Base-by-base conservation (phyloP, 2,888 invertebrate species). In the Nemotelus pantherinus region DNA sequence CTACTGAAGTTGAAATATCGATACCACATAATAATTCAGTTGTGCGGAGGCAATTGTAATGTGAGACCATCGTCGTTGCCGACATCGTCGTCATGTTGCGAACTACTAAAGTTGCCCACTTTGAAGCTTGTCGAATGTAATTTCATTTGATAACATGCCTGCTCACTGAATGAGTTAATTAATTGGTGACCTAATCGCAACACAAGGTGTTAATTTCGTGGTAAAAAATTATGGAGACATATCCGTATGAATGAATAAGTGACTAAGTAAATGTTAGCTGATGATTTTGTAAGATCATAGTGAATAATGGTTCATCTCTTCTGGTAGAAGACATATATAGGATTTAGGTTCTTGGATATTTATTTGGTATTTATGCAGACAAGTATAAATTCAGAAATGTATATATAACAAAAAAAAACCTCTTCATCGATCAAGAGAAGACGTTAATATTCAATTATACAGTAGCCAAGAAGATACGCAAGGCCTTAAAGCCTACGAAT, bases 101-200 rank as follows among this genome's bases (percentile, higher is more conserved):
- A 70, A 70, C 70, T 70, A 70, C 53, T 55, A 70, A 70, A 70
- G 64, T 76, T 78, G 77, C 76, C 48, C 76, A 67, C 58, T 76
- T 68, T 63, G 68, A 70, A 76, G 64, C 71, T 67, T 78, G 76
- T 78, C 71, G 76, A 67, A 44, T 77, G 79, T 74, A 79, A 79
- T 79, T 79, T 75, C 68, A 77, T 72, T 77, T 79, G 79, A 79
- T 79, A 79, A 76, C 68, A 75, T 79, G 79, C 77, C 77, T 79
- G 77, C 60, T 72, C 77, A 77, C 45, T 53, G 76, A 79, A 77
- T 79, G 77, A 79, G 77, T 75, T 79, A 79, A 79, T 79, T 79
- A 79, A 79, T 79, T 67, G 74, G 60, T 67, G 74, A 75, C 63
- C 72, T 79, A 77, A 79, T 79, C 77, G 75, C 47, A 75, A 65